Conservation (phyloP, 1,140 invertebrate species). For the Samia ricini region DNA sequence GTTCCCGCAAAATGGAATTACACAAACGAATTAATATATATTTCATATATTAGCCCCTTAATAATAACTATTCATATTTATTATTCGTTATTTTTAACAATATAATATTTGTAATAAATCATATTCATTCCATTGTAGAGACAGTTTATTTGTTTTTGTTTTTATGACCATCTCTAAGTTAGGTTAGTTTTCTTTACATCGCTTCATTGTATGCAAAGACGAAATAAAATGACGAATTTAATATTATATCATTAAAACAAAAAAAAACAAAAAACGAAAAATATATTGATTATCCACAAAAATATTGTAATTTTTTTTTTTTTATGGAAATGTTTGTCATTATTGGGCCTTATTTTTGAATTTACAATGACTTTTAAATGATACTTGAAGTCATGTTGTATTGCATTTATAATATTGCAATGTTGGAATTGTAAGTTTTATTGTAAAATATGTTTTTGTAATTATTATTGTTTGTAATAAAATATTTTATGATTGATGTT, state of each 20-base stretch:
- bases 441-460: conserved; percentile 65
- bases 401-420: conserved; percentile 64
- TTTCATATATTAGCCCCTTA: no score
- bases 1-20: no score
- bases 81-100: no score
- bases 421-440: conserved; percentile 57
- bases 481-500: conserved; percentile 62
- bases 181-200: no score
- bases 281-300: neutral
- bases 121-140: no score
- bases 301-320: neutral
- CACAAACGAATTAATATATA: no score
- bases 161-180: no score
- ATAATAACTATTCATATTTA: no score
- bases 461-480: conserved; percentile 76
- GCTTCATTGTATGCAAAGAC: no score
- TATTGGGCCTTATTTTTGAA: neutral
- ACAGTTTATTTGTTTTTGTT: no score
- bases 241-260: neutral
- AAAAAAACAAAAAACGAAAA: neutral
- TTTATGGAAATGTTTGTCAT: neutral
- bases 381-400: conserved; percentile 6
- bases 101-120: no score
- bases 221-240: neutral
- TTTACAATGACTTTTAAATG: neutral